Percentiles rank a stretch among this genome's conserved stretches.
These are phyloP conservation scores for Leucosticte australis DNA, from an alignment of 2,113 vertebrate species.

Conservation along the genomic window DNA sequence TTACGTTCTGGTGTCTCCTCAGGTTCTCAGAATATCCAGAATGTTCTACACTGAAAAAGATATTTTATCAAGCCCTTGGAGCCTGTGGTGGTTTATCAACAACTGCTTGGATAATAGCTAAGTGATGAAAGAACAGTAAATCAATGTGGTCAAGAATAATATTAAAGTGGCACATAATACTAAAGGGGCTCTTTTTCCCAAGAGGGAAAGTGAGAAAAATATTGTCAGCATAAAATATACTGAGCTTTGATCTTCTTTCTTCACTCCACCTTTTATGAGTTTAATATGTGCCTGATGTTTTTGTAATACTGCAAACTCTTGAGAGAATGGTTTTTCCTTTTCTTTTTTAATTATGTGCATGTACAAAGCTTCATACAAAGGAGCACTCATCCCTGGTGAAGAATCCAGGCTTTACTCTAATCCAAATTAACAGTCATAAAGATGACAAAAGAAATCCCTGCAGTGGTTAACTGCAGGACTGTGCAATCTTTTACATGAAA, in stretches of 20 bases:
- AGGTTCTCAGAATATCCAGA: background rate
- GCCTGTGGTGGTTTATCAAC: background rate
- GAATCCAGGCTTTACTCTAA: background rate
- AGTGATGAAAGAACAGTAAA: background rate
- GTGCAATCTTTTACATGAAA: background rate
- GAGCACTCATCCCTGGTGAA: background rate
- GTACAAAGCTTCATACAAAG: background rate
- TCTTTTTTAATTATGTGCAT: background rate
- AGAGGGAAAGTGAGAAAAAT: background rate
- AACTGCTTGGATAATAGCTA: background rate
- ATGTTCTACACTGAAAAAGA: background rate
- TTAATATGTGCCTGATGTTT: background rate
- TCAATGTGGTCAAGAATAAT: background rate
- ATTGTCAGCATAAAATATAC: background rate
- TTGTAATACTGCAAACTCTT: background rate
- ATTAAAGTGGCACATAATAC: background rate
- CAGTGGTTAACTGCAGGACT: background rate
- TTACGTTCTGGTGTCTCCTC: background rate
- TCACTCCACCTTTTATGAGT: background rate
- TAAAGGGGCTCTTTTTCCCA: background rate
- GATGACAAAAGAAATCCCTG: conserved; percentile 25
- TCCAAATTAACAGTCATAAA: conserved; percentile 7
- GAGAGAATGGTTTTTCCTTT: background rate
- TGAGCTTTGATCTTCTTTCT: background rate
- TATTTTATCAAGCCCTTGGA: background rate